Evolutionary conservation across 2,888 invertebrate species (phyloP), one percentile per base, ranked within the genome.

Genomic region (Ametastegia equiseti): DNA sequence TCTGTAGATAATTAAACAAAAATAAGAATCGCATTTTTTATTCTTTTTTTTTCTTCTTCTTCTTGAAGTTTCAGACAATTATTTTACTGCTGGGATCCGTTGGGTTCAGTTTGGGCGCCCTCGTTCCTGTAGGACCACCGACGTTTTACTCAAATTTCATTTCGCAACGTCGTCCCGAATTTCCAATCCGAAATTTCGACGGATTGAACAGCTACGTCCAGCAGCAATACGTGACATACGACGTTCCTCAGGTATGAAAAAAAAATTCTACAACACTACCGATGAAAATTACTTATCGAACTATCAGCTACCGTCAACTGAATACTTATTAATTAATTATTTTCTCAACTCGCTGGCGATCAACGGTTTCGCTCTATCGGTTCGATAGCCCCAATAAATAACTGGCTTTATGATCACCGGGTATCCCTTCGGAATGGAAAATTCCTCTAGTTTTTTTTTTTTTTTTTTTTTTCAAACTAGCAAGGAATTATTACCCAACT

Each of bases 181-280:
- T 54, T 23, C 54, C 50, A 13, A 19, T 19, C 19, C 50, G 23
- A 36, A 33, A 19, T 11, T 23, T 50, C 23, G 75, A 50, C 36
- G 36, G 13, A 19, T 11, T 75, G 36, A 69, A 81, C 5, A 47
- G 75, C 23, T 77, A 81, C 23, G 78, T 84, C 9, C 36, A 50
- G 19, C 78, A 27, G 5, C 86, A 86, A 5, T 87, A 86, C 75
- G 81, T 83, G 33, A 9, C 85, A 23, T 84, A 87, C 80, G 85
- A 85, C 79, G 84, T 86, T 81, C 65, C 36, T 13, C 67, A 80
- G 67, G 83, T 83, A 81, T 13, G 7, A 45, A 47, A 23, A 6
- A 47, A 30, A 39, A 60, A n/a, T n/a, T n/a, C n/a, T n/a, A n/a
- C n/a, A n/a, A n/a, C n/a, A n/a, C n/a, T n/a, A 6, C 42, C 42